Base-by-base conservation (phyloP, 2,113 vertebrate genomes). In the Pimephales promelas region DNA sequence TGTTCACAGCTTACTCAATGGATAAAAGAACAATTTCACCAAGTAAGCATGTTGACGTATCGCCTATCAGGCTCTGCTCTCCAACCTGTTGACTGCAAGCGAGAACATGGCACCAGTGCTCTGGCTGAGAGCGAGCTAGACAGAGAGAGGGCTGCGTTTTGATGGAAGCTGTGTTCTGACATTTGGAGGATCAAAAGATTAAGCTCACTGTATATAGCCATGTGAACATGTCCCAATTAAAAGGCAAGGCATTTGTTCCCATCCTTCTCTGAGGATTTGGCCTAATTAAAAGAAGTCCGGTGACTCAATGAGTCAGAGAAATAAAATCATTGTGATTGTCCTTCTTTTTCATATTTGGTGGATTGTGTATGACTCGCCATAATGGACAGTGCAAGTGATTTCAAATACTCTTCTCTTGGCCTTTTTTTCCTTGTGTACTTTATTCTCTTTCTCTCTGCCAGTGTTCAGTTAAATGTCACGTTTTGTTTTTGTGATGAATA, bases 401-500 rank as follows among this genome's bases (percentile, higher is more conserved):
- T 77, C 74, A 74, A 71, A 59, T 78, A 34, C 62, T 64, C 62
- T 34, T 28, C 26, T 78, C 62, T 59, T 18, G 34, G 61, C 14
- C 43, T 49, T 79, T 84, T 82, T 73, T 70, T 56, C 34, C 43
- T 81, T 81, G 77, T 71, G n/a, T 43, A 54, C 40, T 43, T 9
- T 81, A 61, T 84, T 26, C n/a, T 64, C 76, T 76, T 45, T 74
- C 66, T 79, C 68, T 56, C 13, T 61, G 54, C n/a, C 28, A 57
- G 73, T 22, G 13, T 18, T 10, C 31, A 74, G 79, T 59, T 79
- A 61, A 85, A 87, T 75, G 80, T 81, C 79, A 85, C 49, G 86
- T 85, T 82, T 87, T 87, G 76, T 84, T 81, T 82, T 78, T 64
- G 74, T 72, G n/a, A 40, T 81, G 82, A 88, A 88, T 86, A 82